A percentile compares a stretch with the other conserved stretches of the same genome.
Conservation (phyloP, 2,888 invertebrate genomes). For the Epicampocera succincta region DNA sequence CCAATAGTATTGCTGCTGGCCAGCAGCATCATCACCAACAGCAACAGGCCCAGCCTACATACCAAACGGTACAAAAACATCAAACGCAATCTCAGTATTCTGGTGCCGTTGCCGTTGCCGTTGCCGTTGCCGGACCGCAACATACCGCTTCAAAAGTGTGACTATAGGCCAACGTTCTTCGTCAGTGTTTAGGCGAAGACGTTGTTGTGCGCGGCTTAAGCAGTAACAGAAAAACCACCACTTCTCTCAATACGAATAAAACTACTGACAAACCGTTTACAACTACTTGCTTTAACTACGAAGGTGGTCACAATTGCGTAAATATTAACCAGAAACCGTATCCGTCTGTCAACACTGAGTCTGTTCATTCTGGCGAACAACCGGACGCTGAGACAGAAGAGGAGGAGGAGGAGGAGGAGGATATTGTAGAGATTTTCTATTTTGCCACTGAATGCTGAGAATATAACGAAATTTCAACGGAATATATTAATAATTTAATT, state of each 20-base stretch:
- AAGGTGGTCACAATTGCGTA: slow-evolving; percentile 33
- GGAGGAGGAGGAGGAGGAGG: slow-evolving; percentile 50
- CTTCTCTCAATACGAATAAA: slow-evolving; percentile 56
- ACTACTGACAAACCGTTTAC: slow-evolving; percentile 26
- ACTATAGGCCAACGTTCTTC: slow-evolving; percentile 79
- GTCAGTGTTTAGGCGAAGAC: slow-evolving; percentile 75
- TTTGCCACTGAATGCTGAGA: slow-evolving; percentile 77
- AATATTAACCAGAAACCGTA: slow-evolving; percentile 13
- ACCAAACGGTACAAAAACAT: slow-evolving; percentile 78
- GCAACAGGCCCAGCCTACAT: slow-evolving; percentile 75
- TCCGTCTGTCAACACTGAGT: not conserved
- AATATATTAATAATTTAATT: too few species aligned
- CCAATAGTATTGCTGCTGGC: slow-evolving; percentile 82
- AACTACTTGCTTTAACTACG: slow-evolving; percentile 35
- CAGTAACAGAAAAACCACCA: slow-evolving; percentile 72
- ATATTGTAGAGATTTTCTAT: slow-evolving; percentile 77
- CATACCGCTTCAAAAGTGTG: slow-evolving; percentile 81
- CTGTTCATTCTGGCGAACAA: not conserved
- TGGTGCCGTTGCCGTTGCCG: slow-evolving; percentile 74
- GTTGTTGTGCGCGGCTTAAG: slow-evolving; percentile 72
- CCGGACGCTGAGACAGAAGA: slow-evolving; percentile 8
- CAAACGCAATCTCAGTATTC: slow-evolving; percentile 73
- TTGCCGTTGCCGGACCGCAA: slow-evolving; percentile 75
- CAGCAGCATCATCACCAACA: slow-evolving; percentile 71
- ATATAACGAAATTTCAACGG: too few species aligned